Evolutionary conservation across 2,113 vertebrate species (phyloP).

Genomic region (Cacatua alba): DNA sequence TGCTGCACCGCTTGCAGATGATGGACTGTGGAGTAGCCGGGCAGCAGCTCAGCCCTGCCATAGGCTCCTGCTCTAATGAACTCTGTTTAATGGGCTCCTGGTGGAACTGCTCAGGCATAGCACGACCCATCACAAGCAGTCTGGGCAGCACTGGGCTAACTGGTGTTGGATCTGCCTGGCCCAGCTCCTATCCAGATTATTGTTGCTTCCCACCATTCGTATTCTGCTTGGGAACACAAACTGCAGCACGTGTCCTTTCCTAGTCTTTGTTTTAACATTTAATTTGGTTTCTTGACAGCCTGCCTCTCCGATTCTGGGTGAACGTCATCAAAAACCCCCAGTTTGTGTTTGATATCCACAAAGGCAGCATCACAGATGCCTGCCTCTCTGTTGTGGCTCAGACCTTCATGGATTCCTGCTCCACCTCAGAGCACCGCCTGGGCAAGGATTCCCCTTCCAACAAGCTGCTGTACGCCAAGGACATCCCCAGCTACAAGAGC

Average conservation of each 20-base stretch:
- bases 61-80: rapidly evolving
- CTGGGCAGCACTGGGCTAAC: background rate
- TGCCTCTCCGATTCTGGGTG: constrained; percentile 98
- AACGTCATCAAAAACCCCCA: constrained; percentile 99
- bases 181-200: background rate
- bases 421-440: constrained; percentile 95
- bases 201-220: rapidly evolving
- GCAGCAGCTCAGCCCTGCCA: background rate
- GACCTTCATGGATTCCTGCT: constrained; percentile 99
- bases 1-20: background rate
- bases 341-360: constrained; percentile 99
- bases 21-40: background rate
- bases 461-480: constrained; percentile 98
- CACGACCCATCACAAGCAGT: background rate
- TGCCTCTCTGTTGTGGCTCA: constrained; percentile 97
- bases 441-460: constrained; percentile 98
- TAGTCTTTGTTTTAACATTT: background rate
- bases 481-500: constrained; percentile 99
- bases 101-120: rapidly evolving
- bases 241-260: rapidly evolving
- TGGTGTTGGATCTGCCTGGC: background rate
- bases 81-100: background rate
- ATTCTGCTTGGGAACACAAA: background rate
- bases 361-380: constrained; percentile 98
- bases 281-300: constrained; percentile 69